Evolutionary conservation across 2,113 vertebrate species (phyloP).

Genomic region (Pantherophis guttatus): DNA sequence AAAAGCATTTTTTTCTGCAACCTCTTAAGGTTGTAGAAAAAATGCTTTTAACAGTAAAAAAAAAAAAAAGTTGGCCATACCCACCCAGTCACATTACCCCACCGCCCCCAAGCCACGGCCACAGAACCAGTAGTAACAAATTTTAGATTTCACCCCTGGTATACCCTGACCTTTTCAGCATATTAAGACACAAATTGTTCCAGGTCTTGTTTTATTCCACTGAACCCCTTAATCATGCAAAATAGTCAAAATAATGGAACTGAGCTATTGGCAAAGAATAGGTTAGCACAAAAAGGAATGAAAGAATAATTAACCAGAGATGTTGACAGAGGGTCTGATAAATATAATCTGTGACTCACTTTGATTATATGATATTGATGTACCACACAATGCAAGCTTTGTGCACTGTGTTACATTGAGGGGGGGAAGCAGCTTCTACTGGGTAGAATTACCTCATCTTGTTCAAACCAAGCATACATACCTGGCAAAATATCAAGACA

Average conservation of each 20-base stretch:
- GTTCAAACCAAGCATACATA: rapidly evolving
- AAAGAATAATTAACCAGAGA: background rate
- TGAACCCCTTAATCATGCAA: background rate
- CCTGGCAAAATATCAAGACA: slow-evolving; percentile 23
- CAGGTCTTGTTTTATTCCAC: background rate
- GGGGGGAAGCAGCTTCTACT: background rate
- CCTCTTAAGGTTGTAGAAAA: no score
- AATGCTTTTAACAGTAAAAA: no score
- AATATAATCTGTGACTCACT: background rate
- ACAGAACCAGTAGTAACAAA: no score
- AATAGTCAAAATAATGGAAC: background rate
- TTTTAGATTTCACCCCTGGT: no score
- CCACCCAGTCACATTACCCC: no score
- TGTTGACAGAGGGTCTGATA: background rate
- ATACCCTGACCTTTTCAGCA: background rate
- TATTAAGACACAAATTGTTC: background rate
- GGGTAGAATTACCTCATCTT: background rate
- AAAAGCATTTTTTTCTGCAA: no score
- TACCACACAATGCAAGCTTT: background rate
- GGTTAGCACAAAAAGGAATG: background rate
- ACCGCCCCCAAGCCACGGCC: no score
- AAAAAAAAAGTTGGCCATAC: no score
- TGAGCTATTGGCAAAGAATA: background rate
- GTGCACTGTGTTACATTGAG: background rate
- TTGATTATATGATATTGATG: background rate